phyloP scores from a whole-genome alignment of 1,140 invertebrate species.

The Scaptodrosophila lebanonensis region DNA sequence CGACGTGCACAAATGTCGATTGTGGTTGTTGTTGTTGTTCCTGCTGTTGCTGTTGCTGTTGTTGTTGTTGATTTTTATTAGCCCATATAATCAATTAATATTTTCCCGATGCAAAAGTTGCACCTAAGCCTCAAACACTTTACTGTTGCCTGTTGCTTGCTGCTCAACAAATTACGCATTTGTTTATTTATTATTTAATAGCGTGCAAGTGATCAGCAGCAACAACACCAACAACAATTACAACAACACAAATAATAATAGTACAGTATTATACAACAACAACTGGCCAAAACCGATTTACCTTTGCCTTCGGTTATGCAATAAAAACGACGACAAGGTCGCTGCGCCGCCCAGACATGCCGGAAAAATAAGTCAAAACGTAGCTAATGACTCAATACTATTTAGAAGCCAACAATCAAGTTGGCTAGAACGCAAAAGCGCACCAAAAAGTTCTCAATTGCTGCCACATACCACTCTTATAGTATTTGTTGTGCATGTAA shows the following conservation, averaged over 20 bases:
- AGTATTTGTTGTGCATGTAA: not conserved
- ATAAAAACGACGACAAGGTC: not conserved
- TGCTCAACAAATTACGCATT: constrained; percentile 9
- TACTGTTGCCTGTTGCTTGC: not conserved
- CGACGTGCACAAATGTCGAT: no score
- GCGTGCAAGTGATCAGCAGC: not conserved
- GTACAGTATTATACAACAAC: no score
- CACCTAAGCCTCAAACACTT: no score
- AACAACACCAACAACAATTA: no score
- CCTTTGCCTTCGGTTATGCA: not conserved
- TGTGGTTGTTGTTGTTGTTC: no score
- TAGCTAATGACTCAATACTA: constrained; percentile 2
- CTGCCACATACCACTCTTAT: not conserved
- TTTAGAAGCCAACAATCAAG: constrained; percentile 18
- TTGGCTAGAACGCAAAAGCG: constrained; percentile 43
- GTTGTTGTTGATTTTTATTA: no score
- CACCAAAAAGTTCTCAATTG: constrained; percentile 4
- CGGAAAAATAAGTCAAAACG: constrained; percentile 7
- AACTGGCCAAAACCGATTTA: no score
- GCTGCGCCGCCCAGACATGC: not conserved
- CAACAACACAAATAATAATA: no score
- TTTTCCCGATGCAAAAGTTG: no score
- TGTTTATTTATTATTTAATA: constrained; percentile 9
- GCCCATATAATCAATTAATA: no score
- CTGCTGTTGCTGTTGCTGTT: no score